phyloP scores from a whole-genome alignment of 2,797 vertebrate genomes.

The Heliangelus exortis region DNA sequence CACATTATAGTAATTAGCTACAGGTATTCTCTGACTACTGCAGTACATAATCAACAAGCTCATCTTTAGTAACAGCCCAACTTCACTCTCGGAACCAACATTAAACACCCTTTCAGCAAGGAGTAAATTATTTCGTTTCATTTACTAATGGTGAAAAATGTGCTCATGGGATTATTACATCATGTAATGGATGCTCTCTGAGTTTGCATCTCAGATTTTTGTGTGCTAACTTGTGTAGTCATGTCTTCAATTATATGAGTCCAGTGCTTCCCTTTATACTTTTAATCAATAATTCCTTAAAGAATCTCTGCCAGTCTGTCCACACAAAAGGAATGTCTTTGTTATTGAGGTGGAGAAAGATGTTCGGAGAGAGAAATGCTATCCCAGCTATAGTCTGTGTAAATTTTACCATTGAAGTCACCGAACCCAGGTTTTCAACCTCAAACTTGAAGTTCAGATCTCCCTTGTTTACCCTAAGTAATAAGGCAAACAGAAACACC shows the following conservation, averaged over 20 bases:
- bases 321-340: neutral
- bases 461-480: neutral
- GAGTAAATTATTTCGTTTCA: neutral
- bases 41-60: rapidly evolving
- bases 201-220: neutral
- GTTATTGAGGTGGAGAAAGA: neutral
- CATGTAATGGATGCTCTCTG: neutral
- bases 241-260: neutral
- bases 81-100: neutral
- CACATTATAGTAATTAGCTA: neutral
- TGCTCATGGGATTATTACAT: neutral
- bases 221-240: neutral
- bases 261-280: neutral
- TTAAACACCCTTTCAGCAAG: neutral
- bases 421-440: neutral
- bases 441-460: neutral
- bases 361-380: neutral
- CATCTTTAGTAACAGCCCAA: neutral
- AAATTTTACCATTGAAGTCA: neutral
- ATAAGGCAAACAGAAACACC: neutral
- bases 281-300: neutral
- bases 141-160: neutral
- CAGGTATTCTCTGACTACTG: neutral
- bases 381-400: too few relatives aligned
- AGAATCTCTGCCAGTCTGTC: neutral